These are phyloP conservation scores for Calephelis nemesis DNA, from an alignment of 1,140 invertebrate species.

Conservation along the genomic window DNA sequence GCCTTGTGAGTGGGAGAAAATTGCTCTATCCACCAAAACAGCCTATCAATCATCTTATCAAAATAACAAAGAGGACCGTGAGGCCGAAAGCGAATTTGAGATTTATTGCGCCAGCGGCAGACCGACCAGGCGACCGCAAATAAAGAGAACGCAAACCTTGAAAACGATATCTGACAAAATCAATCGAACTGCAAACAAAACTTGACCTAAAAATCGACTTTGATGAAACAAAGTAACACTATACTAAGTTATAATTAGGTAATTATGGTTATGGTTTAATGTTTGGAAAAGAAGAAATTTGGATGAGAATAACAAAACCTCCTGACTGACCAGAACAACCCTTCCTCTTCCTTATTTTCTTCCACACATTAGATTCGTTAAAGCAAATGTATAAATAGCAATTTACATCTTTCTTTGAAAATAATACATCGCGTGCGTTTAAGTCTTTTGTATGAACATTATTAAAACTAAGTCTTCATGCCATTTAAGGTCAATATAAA, in stretches of 20 bases:
- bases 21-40: slow-evolving; percentile 47
- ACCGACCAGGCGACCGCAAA: slow-evolving; percentile 75
- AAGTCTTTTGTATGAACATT: too few species aligned
- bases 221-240: slow-evolving; percentile 53
- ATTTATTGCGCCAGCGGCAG: slow-evolving; percentile 75
- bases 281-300: too few species aligned
- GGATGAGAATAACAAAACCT: neutral
- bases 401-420: too few species aligned
- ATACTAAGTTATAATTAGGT: slow-evolving; percentile 1
- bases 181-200: slow-evolving; percentile 73
- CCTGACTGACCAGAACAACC: too few species aligned
- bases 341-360: too few species aligned
- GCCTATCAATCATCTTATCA: slow-evolving; percentile 71
- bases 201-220: slow-evolving; percentile 73
- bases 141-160: slow-evolving; percentile 78
- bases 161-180: slow-evolving; percentile 77
- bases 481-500: too few species aligned
- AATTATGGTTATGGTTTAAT: neutral
- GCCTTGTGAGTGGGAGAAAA: slow-evolving; percentile 14
- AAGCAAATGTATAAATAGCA: too few species aligned
- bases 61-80: slow-evolving; percentile 66
- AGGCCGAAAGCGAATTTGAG: slow-evolving; percentile 65
- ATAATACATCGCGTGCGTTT: too few species aligned
- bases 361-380: too few species aligned
- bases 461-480: too few species aligned